Evolutionary conservation across 2,113 vertebrate genomes (phyloP).

Genomic region (Pollachius pollachius): DNA sequence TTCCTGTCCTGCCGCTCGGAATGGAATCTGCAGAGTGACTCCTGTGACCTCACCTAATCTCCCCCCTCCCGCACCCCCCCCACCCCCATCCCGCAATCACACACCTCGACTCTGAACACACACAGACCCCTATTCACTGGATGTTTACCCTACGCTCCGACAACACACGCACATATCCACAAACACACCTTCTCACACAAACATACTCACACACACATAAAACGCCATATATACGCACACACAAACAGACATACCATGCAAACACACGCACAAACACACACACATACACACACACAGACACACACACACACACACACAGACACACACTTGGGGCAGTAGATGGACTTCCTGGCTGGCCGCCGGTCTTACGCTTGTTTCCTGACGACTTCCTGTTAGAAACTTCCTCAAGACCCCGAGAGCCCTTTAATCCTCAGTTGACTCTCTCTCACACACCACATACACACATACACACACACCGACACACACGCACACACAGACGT

Average conservation of each 20-base stretch:
- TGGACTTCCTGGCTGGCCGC: constrained; percentile 45
- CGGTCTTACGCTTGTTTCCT: constrained; percentile 37
- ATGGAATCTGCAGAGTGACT: constrained; percentile 73
- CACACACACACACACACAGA: constrained; percentile 1
- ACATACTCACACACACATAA: background rate
- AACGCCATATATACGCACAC: no score
- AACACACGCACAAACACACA: background rate
- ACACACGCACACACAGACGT: background rate
- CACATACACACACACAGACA: no score
- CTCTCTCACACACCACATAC: constrained; percentile 10
- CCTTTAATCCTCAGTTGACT: constrained; percentile 28
- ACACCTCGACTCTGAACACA: background rate
- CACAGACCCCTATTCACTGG: background rate
- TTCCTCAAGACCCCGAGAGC: constrained; percentile 32
- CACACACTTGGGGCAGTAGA: constrained; percentile 9
- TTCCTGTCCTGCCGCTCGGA: constrained; percentile 64
- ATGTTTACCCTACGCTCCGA: constrained; percentile 16
- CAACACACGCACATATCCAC: background rate
- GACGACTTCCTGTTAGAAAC: constrained; percentile 36
- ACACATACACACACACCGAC: background rate
- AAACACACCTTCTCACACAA: background rate
- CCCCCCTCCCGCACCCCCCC: background rate
- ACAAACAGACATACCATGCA: background rate
- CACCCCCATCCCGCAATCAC: constrained; percentile 19
- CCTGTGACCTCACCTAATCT: constrained; percentile 58